A percentile compares a stretch with the other conserved stretches of the same genome.
These are phyloP conservation scores for Siderastrea siderea DNA, from an alignment of 92 coral and sea anemone genomes.

Conservation along the genomic window DNA sequence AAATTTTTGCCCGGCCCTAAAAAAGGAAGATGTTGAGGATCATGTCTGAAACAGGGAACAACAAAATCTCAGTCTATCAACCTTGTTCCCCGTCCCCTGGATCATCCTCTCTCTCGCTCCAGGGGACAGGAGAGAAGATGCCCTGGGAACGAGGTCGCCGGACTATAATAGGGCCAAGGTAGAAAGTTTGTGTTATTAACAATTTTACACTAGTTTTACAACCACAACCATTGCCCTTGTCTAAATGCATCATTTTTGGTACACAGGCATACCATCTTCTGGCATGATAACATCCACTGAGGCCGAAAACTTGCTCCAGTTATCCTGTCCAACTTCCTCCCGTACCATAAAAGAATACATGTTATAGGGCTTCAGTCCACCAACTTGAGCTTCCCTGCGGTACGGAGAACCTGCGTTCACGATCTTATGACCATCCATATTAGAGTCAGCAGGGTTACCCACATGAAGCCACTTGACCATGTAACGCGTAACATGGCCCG, in stretches of 20 bases:
- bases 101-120: no score
- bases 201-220: no score
- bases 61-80: no score
- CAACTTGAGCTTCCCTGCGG: conserved; percentile 66
- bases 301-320: conserved; percentile 83
- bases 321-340: conserved; percentile 71
- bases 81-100: no score
- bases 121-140: no score
- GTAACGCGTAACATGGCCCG: conserved; percentile 71
- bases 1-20: no score
- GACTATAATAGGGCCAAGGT: no score
- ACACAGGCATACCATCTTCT: conserved; percentile 76
- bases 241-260: neutral
- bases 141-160: no score
- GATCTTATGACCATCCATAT: conserved; percentile 77
- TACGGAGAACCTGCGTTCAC: conserved; percentile 71
- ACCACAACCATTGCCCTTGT: no score
- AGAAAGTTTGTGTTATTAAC: no score
- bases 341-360: conserved; percentile 81
- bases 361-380: conserved; percentile 78
- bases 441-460: conserved; percentile 62
- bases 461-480: conserved; percentile 83
- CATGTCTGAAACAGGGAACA: no score
- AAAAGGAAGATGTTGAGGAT: no score
- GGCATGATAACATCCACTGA: conserved; percentile 87